phyloP scores from a whole-genome alignment of 2,113 vertebrate species.

The Eleginops maclovinus region DNA sequence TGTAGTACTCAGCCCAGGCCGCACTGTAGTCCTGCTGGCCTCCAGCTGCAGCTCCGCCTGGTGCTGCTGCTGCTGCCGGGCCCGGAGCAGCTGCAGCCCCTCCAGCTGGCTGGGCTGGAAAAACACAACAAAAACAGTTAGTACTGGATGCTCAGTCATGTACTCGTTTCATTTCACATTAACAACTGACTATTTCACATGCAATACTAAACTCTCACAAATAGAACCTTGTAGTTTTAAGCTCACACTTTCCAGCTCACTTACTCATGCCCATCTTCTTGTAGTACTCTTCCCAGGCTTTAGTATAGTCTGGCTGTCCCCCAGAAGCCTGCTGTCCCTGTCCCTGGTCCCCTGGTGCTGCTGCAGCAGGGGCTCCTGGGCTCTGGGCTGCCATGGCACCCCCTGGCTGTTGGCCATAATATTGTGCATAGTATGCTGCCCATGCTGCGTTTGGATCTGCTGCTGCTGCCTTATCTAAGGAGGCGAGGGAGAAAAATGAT shows the following conservation, averaged over 20 bases:
- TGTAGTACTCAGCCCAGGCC: constrained; percentile 95
- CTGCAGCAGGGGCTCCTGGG: constrained; percentile 83
- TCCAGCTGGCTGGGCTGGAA: constrained; percentile 78
- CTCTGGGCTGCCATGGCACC: constrained; percentile 86
- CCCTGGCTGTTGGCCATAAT: constrained; percentile 91
- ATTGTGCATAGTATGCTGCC: constrained; percentile 95
- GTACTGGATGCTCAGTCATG: neutral
- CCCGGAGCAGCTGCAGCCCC: constrained; percentile 75
- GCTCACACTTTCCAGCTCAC: constrained; percentile 19
- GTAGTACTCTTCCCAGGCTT: constrained; percentile 96
- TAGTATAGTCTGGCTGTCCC: constrained; percentile 93
- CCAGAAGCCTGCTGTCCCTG: constrained; percentile 82
- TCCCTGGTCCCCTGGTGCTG: constrained; percentile 85
- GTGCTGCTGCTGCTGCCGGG: constrained; percentile 71
- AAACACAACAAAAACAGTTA: constrained; percentile 13
- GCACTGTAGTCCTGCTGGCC: constrained; percentile 92
- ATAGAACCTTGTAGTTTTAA: neutral
- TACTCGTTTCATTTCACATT: neutral
- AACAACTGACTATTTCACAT: neutral
- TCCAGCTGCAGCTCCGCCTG: constrained; percentile 84
- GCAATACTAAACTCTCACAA: neutral
- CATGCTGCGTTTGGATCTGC: constrained; percentile 92
- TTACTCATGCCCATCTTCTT: constrained; percentile 91
- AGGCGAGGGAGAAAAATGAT: neutral
- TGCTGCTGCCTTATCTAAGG: constrained; percentile 87